Percentiles rank a stretch among this genome's conserved stretches.
These are phyloP conservation scores for Carassius carassius DNA, from an alignment of 2,113 vertebrate genomes.

Conservation along the genomic window DNA sequence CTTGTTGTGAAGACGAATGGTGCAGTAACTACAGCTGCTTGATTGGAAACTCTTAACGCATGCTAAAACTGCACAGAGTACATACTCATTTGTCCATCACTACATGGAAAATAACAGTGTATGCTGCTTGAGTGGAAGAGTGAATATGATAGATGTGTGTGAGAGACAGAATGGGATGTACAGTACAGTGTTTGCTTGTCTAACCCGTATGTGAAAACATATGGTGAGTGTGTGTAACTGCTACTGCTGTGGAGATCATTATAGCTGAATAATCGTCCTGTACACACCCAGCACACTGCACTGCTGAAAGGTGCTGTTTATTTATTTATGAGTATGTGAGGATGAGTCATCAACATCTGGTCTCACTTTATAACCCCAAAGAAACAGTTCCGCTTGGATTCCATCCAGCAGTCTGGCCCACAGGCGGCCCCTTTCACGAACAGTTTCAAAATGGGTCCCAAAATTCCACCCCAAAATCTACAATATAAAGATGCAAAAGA, in stretches of 20 bases:
- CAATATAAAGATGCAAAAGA: not conserved
- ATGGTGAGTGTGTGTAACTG: not conserved
- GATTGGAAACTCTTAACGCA: not conserved
- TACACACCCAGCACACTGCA: not conserved
- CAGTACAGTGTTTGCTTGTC: not conserved
- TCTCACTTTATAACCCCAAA: conserved; percentile 53
- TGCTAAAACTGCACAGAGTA: conserved; percentile 8
- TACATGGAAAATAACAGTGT: not conserved
- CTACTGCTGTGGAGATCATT: not conserved
- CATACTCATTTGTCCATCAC: not conserved
- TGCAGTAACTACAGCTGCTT: conserved; percentile 14
- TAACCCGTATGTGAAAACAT: conserved; percentile 2
- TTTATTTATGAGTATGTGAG: conserved; percentile 18
- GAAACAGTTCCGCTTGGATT: conserved; percentile 45
- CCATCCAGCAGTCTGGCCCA: conserved; percentile 60
- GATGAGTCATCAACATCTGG: conserved; percentile 63
- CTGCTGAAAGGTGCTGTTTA: conserved; percentile 17
- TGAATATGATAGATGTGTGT: not conserved
- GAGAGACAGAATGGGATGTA: not conserved
- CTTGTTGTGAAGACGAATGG: not conserved
- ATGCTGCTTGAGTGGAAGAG: not conserved
- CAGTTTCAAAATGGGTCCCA: not conserved
- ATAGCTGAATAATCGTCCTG: not conserved
- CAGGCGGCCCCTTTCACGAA: conserved; percentile 46
- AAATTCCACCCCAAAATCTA: not conserved